Evolutionary conservation across 2,888 invertebrate species (phyloP).

Genomic region (Pseudococcus longispinus): DNA sequence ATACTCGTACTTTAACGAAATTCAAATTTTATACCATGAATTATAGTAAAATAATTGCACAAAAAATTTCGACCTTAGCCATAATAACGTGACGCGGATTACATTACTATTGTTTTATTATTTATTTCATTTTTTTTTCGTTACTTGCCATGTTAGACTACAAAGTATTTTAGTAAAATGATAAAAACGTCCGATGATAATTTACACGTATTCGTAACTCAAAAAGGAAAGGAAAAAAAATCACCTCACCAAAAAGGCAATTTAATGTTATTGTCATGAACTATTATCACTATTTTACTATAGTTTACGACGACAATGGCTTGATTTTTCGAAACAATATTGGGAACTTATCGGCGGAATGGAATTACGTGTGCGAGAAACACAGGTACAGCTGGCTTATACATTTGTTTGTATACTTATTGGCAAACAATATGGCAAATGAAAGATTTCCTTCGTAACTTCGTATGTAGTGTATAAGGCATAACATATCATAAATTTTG

Average conservation of each 20-base stretch:
- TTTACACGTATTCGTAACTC: background rate
- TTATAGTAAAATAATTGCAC: constrained; percentile 7
- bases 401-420: background rate
- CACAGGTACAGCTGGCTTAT: background rate
- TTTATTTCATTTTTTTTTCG: background rate
- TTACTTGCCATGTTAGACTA: background rate
- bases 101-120: background rate
- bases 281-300: constrained; percentile 24
- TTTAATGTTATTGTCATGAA: constrained; percentile 31
- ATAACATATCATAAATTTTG: background rate
- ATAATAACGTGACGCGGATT: background rate
- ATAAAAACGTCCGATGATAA: background rate
- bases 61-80: constrained; percentile 2
- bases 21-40: background rate
- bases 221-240: background rate
- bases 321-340: background rate
- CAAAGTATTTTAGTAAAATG: background rate
- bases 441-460: constrained; percentile 21
- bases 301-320: background rate
- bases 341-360: background rate
- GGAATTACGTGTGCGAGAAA: background rate
- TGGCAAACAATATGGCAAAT: constrained; percentile 1
- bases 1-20: background rate
- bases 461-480: background rate
- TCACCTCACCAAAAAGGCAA: background rate